Conservation (phyloP, 2,797 vertebrate species). For the Poeciliopsis paucimaculata region DNA sequence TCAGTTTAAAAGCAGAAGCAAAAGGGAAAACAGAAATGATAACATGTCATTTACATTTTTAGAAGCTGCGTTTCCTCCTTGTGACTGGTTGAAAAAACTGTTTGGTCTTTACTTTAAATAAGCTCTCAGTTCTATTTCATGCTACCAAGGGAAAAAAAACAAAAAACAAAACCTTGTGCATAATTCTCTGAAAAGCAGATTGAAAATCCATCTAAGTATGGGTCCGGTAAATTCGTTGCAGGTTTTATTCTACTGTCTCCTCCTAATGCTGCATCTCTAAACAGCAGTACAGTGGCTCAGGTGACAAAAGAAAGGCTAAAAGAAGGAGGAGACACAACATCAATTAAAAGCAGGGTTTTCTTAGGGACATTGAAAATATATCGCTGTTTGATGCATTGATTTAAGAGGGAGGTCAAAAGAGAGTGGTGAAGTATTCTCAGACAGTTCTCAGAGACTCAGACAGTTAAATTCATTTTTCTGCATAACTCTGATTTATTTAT, state of each 20-base stretch:
- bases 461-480: neutral
- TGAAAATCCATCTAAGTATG: conserved; percentile 30
- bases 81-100: neutral
- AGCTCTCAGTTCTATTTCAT: neutral
- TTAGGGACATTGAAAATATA: conserved; percentile 18
- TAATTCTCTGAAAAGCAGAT: neutral
- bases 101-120: neutral
- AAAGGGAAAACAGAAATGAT: neutral
- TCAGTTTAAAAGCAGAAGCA: neutral
- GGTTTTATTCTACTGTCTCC: conserved; percentile 32
- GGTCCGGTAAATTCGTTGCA: conserved; percentile 37
- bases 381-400: conserved; percentile 3
- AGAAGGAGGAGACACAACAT: conserved; percentile 16
- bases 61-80: neutral
- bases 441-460: neutral
- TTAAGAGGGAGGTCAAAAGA: neutral
- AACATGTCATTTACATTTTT: neutral
- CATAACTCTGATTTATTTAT: neutral
- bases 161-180: too few relatives aligned
- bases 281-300: conserved; percentile 35
- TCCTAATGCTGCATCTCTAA: conserved; percentile 24
- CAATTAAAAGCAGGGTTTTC: conserved; percentile 20
- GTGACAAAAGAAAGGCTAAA: conserved; percentile 23
- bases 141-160: neutral
- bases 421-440: neutral